Percentiles rank a stretch among this genome's conserved stretches.
Evolutionary conservation across 2,888 invertebrate species (phyloP).

Genomic region (Tenodera sinensis): DNA sequence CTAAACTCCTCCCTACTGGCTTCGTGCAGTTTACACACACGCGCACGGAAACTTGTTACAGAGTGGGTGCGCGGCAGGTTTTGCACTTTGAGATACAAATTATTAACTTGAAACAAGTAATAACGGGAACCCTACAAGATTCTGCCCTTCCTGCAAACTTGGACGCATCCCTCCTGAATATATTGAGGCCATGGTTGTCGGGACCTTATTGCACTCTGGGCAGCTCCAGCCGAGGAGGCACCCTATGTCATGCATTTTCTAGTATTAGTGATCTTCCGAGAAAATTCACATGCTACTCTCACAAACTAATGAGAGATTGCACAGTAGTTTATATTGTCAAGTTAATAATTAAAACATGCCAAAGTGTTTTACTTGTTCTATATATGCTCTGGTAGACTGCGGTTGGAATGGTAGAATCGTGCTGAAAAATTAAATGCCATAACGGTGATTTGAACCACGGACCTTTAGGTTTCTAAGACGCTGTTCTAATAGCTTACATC

Average conservation of each 20-base stretch:
- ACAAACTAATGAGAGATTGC: background rate
- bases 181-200: background rate
- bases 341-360: too few species aligned
- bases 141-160: background rate
- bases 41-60: background rate
- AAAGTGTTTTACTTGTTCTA: too few species aligned
- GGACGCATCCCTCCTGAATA: background rate
- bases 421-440: too few species aligned
- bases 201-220: background rate
- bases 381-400: too few species aligned
- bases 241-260: background rate
- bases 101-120: background rate
- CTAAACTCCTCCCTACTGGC: background rate
- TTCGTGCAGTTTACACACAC: slow-evolving; percentile 4
- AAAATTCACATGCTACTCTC: background rate
- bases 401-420: too few species aligned
- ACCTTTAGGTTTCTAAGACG: too few species aligned
- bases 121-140: background rate
- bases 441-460: too few species aligned
- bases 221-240: background rate
- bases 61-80: background rate
- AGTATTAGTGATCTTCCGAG: background rate
- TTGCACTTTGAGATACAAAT: background rate
- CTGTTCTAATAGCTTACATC: too few species aligned
- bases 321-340: too few species aligned